A percentile compares a stretch with the other conserved stretches of the same genome.
phyloP scores from a whole-genome alignment of 2,888 invertebrate genomes.

The Sclerodermus sp. region DNA sequence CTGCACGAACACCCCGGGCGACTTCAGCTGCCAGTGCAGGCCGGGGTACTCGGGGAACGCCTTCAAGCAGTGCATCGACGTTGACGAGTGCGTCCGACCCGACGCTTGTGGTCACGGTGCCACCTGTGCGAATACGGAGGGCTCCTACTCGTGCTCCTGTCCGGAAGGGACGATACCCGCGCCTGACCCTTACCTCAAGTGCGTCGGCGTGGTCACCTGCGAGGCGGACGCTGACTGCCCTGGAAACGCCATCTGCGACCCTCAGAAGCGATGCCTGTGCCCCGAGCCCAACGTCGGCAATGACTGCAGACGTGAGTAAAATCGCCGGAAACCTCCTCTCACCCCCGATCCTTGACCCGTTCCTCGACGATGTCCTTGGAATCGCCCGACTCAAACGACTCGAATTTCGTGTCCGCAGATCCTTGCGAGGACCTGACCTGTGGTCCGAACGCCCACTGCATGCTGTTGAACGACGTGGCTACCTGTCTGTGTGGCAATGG shows the following conservation, averaged over 20 bases:
- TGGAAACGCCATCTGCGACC: constrained; percentile 85
- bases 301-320: constrained; percentile 89
- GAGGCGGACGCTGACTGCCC: constrained; percentile 77
- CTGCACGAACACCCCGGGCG: constrained; percentile 80
- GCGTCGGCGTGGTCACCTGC: constrained; percentile 82
- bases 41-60: constrained; percentile 86
- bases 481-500: constrained; percentile 84
- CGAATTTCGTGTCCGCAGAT: constrained; percentile 70
- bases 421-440: constrained; percentile 86
- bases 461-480: constrained; percentile 79
- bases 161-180: constrained; percentile 80
- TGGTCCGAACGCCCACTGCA: constrained; percentile 86
- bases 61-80: constrained; percentile 76
- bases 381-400: too few relatives aligned
- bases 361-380: too few relatives aligned
- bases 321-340: too few relatives aligned
- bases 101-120: constrained; percentile 81
- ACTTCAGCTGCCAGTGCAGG: constrained; percentile 80
- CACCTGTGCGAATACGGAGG: constrained; percentile 75
- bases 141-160: constrained; percentile 78
- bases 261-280: constrained; percentile 77
- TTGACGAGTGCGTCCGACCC: constrained; percentile 77
- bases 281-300: constrained; percentile 90
- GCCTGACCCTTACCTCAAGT: constrained; percentile 80
- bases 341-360: too few relatives aligned